Evolutionary conservation across 2,113 vertebrate species (phyloP), one percentile per base, ranked within the genome.

Genomic region (Sebastes schlegelii): DNA sequence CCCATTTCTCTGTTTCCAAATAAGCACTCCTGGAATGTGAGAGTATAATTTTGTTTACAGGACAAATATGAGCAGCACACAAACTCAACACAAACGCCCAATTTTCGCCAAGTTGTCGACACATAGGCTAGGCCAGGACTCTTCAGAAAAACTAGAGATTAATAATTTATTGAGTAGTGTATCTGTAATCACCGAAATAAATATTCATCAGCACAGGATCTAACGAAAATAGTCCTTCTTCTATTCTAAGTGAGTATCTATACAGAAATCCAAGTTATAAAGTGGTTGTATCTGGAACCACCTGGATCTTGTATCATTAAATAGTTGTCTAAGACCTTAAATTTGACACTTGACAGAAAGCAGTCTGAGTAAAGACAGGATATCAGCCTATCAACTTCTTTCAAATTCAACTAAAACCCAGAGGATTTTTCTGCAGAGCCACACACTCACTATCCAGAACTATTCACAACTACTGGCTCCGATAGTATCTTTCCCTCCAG

Each of bases 21-120:
- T 12, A 26, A 46, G 34, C 77, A 43, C 63, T 58, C 17, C 69
- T 61, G 68, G 75, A 86, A 86, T 82, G 63, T 57, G 13, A 55
- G 63, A 12, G 85, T 19, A 49, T 64, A 66, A 43, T 61, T 58
- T 58, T 82, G 78, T 82, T 84, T 78, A 71, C 70, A 81, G 49
- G 64, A 79, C 63, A 78, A 86, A 86, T 17, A 74, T 19, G 69
- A 63, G 58, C 45, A 26, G 60, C 46, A 16, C 40, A 69, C 58
- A 72, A 45, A 51, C 67, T 65, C 16, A 34, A 19, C 19, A 66
- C 49, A 60, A 40, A 51, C 67, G 43, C 12, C 0, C 62, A 58
- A 16, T 43, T 65, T 45, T 61, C 54, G 54, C 34, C 23, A 48
- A 57, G 23, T 57, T 19, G 23, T 21, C 40, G 14, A 14, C 49